Conservation (phyloP, 1,140 invertebrate species). For the Drosophila pruinosa region DNA sequence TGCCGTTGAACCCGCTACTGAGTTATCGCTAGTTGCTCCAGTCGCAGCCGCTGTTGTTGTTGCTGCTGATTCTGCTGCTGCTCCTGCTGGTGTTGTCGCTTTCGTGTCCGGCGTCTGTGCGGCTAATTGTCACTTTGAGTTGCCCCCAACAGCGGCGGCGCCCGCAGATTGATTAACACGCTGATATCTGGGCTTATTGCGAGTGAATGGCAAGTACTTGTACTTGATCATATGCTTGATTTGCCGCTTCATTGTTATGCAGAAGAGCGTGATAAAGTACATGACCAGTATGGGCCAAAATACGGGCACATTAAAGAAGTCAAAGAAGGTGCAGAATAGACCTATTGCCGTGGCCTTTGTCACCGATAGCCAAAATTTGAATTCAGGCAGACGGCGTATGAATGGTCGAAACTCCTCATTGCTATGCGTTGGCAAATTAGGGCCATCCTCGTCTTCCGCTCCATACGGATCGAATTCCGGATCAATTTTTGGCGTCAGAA, state of each 20-base stretch:
- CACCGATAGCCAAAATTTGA: conserved; percentile 99
- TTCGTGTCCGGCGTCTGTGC: conserved; percentile 80
- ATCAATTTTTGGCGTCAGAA: conserved; percentile 99
- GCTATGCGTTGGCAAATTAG: conserved; percentile 95
- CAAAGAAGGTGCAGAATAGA: conserved; percentile 97
- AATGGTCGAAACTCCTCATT: conserved; percentile 99
- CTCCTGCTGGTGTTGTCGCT: conserved; percentile 44
- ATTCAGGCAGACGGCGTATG: conserved; percentile 98
- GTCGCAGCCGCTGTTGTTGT: conserved; percentile 22
- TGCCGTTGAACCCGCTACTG: conserved; percentile 26
- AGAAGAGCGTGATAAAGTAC: conserved; percentile 99
- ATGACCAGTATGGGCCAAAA: conserved; percentile 99
- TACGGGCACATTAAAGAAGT: conserved; percentile 99
- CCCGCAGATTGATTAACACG: conserved; percentile 84
- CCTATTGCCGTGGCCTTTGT: conserved; percentile 97
- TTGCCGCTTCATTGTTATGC: conserved; percentile 99
- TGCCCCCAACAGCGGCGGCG: conserved; percentile 34
- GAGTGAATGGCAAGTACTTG: conserved; percentile 98
- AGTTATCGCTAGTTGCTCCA: conserved; percentile 59
- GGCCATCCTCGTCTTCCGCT: conserved; percentile 92
- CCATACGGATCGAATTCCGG: conserved; percentile 93
- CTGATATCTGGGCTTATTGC: conserved; percentile 97
- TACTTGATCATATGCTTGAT: conserved; percentile 99
- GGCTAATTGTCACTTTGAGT: conserved; percentile 84
- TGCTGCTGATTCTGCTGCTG: conserved; percentile 30